Base-by-base conservation (phyloP, 1,140 invertebrate species). In the Spodoptera litura region DNA sequence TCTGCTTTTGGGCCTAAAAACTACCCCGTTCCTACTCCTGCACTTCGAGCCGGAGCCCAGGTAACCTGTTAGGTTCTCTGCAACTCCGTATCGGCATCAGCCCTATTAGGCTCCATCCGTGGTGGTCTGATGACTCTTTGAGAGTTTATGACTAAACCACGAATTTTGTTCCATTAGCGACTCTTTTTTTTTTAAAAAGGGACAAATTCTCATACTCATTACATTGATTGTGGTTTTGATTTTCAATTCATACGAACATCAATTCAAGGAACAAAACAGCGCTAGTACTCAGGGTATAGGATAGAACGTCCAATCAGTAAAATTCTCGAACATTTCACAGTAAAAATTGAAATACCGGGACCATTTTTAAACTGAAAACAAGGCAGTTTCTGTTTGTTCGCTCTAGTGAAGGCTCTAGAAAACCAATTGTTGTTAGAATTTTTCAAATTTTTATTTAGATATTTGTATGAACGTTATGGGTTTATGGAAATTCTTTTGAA, bases 251-350 rank as follows among this genome's bases (percentile, higher is more conserved):
- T 13, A 61, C 13, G 62, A 49, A 49, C 49, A 51, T 66, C 49
- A 10, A 20, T 49, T 25, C 13, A 9, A 49, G 49, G 49, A 66
- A 66, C 62, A 49, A 66, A 66, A 66, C 38, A 25, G 15, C 12
- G 10, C 15, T 4, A 6, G n/a, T 66, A 2, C 12, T 12, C 2
- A 31, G 20, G 35, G 11, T 49, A 20, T 49, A 20, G 38, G 4
- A 49, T 12, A 20, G 62, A 44, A 31, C 61, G 38, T 49, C 38
- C 62, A 66, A 66, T 66, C 62, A 66, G 35, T 20, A 25, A 49
- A 66, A 66, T 66, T 49, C 62, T 64, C 38, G 38, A 49, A 38
- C 49, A 12, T 13, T 13, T 13, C 58, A 4, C 27, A 61, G 58
- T 61, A 25, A 66, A 66, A 51, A 66, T 15, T 66, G 38, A 5